Base-by-base conservation (phyloP, 2,888 invertebrate species). In the Chloromyia formosa region DNA sequence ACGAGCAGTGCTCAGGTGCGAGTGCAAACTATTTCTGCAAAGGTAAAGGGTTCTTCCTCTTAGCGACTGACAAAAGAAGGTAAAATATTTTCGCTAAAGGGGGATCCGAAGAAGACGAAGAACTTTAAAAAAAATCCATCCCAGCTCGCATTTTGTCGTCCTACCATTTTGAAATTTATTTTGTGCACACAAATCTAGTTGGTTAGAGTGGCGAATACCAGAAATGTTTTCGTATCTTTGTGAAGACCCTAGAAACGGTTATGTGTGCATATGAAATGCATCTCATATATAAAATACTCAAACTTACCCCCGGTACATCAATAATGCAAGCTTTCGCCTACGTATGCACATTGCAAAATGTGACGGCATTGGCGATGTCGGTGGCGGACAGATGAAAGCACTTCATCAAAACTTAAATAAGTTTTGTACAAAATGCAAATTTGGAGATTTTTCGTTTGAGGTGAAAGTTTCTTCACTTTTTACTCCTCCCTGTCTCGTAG, bases 391-490 rank as follows among this genome's bases (percentile, higher is more conserved):
- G 71, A 64, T 72, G 74, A 58, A 72, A 74, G 64, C 74, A 74
- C 74, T 76, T 76, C 76, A 76, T 76, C 76, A 76, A 76, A 76
- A 76, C 76, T 76, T 74, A 76, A 74, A 76, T 74, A 76, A 76
- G 71, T 76, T 76, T 76, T 76, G 74, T 74, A 72, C 74, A 68
- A 76, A 76, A 76, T 76, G 76, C 76, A 76, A 76, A 76, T 76
- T 76, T 62, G 53, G 68, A 68, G 60, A 66, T 45, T 54, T 73
- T 58, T 73, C 69, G 58, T 54, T 69, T 54, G 69, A 69, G 69
- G 69, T 54, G 27, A 54, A 69, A 69, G 27, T 69, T 54, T 69
- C 54, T 54, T 53, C 69, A 69, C 27, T 35, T 69, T 53, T 54
- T 66, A 1, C 18, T n/a, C 4, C 20, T 18, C 23, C 16, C 16